Conservation (phyloP, 1,140 invertebrate genomes). For the Oppia nitens region DNA sequence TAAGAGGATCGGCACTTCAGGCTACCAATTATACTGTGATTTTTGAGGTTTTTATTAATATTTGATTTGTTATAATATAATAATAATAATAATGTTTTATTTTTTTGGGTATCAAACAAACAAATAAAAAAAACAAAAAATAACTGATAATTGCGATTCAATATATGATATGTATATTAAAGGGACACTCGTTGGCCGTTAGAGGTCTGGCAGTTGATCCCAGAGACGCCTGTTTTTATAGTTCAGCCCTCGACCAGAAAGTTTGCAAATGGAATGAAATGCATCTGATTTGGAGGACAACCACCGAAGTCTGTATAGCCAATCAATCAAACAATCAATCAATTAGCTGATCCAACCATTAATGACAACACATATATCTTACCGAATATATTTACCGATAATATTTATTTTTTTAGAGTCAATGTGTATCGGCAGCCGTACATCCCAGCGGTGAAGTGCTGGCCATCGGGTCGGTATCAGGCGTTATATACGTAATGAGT, state of each 20-base stretch:
- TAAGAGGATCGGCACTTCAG: constrained; percentile 75
- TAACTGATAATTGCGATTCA: no score
- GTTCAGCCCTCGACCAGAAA: constrained; percentile 76
- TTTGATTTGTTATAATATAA: no score
- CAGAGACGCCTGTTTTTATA: constrained; percentile 75
- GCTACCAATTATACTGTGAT: constrained; percentile 46
- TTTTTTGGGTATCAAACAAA: no score
- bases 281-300: constrained; percentile 67
- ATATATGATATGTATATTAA: no score
- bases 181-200: constrained; percentile 76
- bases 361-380: not conserved
- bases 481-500: constrained; percentile 65
- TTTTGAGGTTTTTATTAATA: constrained; percentile 39
- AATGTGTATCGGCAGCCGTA: constrained; percentile 63
- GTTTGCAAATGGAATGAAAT: constrained; percentile 74
- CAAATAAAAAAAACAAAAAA: no score
- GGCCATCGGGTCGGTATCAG: constrained; percentile 71
- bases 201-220: constrained; percentile 77
- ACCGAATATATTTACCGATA: not conserved
- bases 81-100: not conserved
- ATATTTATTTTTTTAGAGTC: constrained; percentile 41
- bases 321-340: not conserved
- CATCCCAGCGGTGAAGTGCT: constrained; percentile 69
- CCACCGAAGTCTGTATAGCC: constrained; percentile 38
- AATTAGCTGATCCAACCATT: not conserved